Conservation (phyloP, 2,888 invertebrate species). For the Electrophaes corylata region DNA sequence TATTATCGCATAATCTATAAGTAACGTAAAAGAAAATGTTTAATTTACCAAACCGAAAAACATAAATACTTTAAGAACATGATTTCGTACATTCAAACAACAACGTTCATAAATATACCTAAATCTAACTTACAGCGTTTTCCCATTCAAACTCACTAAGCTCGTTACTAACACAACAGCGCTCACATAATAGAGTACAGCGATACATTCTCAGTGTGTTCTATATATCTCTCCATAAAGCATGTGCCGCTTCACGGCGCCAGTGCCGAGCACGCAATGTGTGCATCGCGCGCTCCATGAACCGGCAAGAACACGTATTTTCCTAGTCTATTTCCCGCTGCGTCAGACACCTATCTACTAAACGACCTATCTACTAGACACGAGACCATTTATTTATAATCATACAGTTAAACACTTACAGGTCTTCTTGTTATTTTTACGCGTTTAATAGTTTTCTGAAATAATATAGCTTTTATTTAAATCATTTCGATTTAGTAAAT, state of each 20-base stretch:
- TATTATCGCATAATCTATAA: too few relatives aligned
- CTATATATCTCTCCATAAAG: slow-evolving; percentile 5
- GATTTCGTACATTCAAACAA: too few relatives aligned
- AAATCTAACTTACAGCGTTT: too few relatives aligned
- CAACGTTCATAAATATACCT: too few relatives aligned
- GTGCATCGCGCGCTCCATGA: slow-evolving; percentile 1
- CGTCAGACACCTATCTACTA: slow-evolving; percentile 1
- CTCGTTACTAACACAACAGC: not conserved
- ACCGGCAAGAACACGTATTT: slow-evolving; percentile 8
- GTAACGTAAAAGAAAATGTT: too few relatives aligned
- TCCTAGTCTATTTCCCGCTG: slow-evolving; percentile 17
- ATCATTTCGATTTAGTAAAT: too few relatives aligned
- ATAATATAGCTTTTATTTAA: too few relatives aligned
- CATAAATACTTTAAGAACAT: too few relatives aligned
- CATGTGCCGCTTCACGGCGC: too few relatives aligned
- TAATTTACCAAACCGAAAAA: too few relatives aligned
- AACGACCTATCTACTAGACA: not conserved
- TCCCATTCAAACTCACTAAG: not conserved
- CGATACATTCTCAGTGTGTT: not conserved
- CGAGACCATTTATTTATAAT: not conserved
- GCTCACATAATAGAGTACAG: not conserved
- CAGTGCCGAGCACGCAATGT: not conserved
- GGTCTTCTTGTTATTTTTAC: not conserved
- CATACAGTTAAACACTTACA: not conserved
- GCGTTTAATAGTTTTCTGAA: not conserved